A percentile compares a stretch with the other conserved stretches of the same genome.
These are phyloP conservation scores for Megaleporinus macrocephalus DNA, from an alignment of 2,113 vertebrate species.

Conservation along the genomic window DNA sequence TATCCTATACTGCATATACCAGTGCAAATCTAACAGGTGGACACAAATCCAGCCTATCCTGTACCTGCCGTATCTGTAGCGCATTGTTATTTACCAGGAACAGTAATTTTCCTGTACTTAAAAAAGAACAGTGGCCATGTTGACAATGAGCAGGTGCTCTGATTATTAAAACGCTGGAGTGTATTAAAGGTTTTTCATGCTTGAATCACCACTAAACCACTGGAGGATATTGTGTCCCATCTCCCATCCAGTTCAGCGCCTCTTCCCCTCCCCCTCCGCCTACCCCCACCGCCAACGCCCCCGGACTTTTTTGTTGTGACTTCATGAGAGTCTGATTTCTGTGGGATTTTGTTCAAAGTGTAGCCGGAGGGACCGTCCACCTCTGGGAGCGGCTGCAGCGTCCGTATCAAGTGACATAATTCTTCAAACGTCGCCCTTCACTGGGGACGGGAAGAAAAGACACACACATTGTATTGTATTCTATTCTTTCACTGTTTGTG, in stretches of 20 bases:
- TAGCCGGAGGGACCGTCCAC: constrained; percentile 45
- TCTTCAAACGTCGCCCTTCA: constrained; percentile 58
- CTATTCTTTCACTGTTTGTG: constrained; percentile 50
- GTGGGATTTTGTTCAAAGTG: constrained; percentile 59
- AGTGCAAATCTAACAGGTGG: too few species aligned
- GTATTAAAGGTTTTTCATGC: background rate
- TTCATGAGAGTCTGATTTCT: constrained; percentile 49
- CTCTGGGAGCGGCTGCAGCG: constrained; percentile 50
- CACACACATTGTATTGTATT: constrained; percentile 47
- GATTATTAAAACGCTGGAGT: background rate
- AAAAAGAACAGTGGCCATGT: background rate
- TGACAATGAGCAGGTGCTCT: background rate
- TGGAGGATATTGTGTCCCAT: constrained; percentile 17
- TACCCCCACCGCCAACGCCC: background rate
- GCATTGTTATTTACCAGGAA: too few species aligned
- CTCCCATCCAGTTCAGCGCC: background rate
- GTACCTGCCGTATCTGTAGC: too few species aligned
- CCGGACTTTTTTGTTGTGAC: constrained; percentile 24
- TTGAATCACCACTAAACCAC: background rate
- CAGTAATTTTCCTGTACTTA: too few species aligned
- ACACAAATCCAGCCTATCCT: too few species aligned
- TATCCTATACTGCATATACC: too few species aligned
- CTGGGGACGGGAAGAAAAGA: constrained; percentile 55
- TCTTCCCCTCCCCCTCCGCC: background rate
- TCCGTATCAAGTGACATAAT: constrained; percentile 60